phyloP scores from a whole-genome alignment of 2,113 vertebrate species.

The Gnathonemus longibarbis region DNA sequence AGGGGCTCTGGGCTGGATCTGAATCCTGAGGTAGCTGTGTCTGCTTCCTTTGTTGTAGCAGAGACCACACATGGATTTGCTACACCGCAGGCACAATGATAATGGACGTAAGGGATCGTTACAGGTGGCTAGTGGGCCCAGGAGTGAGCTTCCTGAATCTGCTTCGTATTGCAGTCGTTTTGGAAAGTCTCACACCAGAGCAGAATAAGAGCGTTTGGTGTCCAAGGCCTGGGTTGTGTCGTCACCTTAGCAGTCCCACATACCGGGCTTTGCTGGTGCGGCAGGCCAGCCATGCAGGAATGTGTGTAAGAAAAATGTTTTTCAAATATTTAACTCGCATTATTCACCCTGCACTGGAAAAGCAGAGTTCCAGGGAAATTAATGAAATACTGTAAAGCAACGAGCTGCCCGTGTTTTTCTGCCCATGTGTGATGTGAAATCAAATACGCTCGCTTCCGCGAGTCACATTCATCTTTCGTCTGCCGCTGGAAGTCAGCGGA shows the following conservation, averaged over 20 bases:
- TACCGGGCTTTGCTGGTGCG: background rate
- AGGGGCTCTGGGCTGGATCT: background rate
- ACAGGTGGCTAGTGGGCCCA: background rate
- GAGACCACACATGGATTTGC: background rate
- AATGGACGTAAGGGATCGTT: background rate
- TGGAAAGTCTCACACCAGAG: background rate
- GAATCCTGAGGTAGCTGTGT: background rate
- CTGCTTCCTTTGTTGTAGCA: background rate
- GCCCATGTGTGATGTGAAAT: background rate
- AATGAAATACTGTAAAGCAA: background rate
- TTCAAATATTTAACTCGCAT: background rate
- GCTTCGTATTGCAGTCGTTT: background rate
- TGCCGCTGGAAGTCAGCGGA: background rate
- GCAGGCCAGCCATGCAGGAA: background rate
- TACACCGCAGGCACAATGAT: background rate
- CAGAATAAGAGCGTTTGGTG: background rate
- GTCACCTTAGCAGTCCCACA: background rate
- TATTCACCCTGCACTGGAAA: background rate
- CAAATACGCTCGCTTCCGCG: background rate
- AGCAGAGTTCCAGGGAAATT: background rate
- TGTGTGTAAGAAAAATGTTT: background rate
- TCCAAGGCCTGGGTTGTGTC: background rate
- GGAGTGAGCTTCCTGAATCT: background rate
- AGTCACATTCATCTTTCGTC: background rate
- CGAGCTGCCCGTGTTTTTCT: background rate